phyloP scores from a whole-genome alignment of 2,797 vertebrate genomes.

The Poecilia gillii region DNA sequence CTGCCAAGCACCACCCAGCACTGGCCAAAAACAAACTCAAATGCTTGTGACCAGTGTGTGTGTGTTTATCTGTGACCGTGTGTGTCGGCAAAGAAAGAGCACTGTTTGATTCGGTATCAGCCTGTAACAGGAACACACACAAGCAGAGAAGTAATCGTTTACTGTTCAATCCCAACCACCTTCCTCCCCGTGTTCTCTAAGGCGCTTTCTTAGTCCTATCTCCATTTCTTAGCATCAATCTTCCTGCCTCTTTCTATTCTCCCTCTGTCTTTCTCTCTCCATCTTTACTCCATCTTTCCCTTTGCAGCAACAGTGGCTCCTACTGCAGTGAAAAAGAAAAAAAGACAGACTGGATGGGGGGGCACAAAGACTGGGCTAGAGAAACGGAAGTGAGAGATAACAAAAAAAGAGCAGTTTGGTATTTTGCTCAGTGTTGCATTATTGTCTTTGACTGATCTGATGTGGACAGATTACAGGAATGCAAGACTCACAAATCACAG shows the following conservation, averaged over 20 bases:
- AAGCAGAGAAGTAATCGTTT: constrained; percentile 64
- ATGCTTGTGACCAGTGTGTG: constrained; percentile 64
- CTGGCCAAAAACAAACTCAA: constrained; percentile 78
- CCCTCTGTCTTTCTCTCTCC: constrained; percentile 36
- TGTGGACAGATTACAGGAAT: constrained; percentile 83
- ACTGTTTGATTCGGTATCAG: constrained; percentile 72
- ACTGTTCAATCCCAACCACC: constrained; percentile 60
- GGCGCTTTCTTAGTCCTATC: constrained; percentile 54
- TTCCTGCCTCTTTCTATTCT: constrained; percentile 54
- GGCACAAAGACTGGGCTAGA: constrained; percentile 31
- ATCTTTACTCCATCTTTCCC: constrained; percentile 62
- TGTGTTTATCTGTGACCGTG: constrained; percentile 24
- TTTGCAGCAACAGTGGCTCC: constrained; percentile 69
- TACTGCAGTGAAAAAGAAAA: constrained; percentile 68
- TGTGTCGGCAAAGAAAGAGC: constrained; percentile 61
- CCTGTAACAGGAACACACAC: constrained; percentile 69
- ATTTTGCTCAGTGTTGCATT: constrained; percentile 79
- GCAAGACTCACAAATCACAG: constrained; percentile 79
- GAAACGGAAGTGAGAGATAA: constrained; percentile 59
- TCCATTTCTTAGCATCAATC: constrained; percentile 64
- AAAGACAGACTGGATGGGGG: constrained; percentile 35
- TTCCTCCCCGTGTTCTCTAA: constrained; percentile 53
- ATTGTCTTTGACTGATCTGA: constrained; percentile 83
- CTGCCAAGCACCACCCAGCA: constrained; percentile 76
- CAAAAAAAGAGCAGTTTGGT: constrained; percentile 75